Percentiles rank a stretch among this genome's conserved stretches.
Conservation (phyloP, 2,797 vertebrate genomes). For the Lacerta agilis region DNA sequence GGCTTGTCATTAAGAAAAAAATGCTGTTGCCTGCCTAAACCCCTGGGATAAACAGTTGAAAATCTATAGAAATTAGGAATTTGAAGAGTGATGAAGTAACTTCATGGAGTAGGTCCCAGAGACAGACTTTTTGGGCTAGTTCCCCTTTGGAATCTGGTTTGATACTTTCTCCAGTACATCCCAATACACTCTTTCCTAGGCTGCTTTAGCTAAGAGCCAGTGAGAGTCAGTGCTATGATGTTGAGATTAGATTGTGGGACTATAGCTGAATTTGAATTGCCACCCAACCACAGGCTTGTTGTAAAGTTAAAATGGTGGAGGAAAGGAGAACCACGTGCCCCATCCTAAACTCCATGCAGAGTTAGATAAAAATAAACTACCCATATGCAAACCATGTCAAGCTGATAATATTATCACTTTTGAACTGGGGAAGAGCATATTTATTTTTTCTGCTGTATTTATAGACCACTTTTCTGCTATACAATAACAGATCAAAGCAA, state of each 20-base stretch:
- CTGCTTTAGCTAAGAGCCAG: neutral
- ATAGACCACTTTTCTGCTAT: neutral
- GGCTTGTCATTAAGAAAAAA: neutral
- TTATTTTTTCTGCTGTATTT: neutral
- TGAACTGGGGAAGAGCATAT: neutral
- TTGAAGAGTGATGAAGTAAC: neutral
- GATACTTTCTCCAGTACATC: neutral
- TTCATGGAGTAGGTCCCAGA: neutral
- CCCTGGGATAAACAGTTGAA: neutral
- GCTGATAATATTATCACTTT: neutral
- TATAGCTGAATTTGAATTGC: neutral
- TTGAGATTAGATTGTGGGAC: neutral
- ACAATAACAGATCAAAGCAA: neutral
- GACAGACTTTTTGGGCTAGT: neutral
- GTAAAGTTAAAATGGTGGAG: neutral
- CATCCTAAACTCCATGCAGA: too few relatives aligned
- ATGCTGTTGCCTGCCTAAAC: neutral
- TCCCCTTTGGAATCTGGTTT: neutral
- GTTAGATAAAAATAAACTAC: neutral
- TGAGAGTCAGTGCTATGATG: too few relatives aligned
- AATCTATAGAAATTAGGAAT: neutral
- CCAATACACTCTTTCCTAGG: too few relatives aligned
- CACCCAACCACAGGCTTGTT: neutral
- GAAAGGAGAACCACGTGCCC: neutral
- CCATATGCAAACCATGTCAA: neutral